Base-by-base conservation (phyloP, 1,140 invertebrate genomes). In the Phthorimaea operculella region DNA sequence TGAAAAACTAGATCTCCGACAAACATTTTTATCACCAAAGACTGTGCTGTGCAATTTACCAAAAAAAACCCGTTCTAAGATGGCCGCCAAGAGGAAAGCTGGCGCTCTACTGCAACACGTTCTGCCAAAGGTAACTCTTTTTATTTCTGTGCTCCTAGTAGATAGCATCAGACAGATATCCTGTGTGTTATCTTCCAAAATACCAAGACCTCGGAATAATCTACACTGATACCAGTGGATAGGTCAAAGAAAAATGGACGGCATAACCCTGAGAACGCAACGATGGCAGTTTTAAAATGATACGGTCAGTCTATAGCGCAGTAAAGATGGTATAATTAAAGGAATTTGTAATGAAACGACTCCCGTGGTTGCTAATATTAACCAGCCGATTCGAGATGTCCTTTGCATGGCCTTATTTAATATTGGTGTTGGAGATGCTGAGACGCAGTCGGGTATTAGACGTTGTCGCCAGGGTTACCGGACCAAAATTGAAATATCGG, bases 41-140 rank as follows among this genome's bases (percentile, higher is more conserved):
- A 83, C 70, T 75, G 75, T 77, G 76, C 63, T 73, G 71, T 74
- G 71, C 60, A 28, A 68, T 59, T 57, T 53, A 67, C 58, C 63
- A 68, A 65, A 72, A 62, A 65, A 72, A 60, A 65, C 55, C 54
- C 62, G 16, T 18, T 57, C 51, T 68, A 81, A 81, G 71, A 87
- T 87, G 85, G 85, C 85, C 54, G 85, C 85, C 53, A 87, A 87
- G 73, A 82, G 85, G 63, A 87, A 87, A 77, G 85, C 85, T 59
- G 85, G 85, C 48, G 85, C 84, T 52, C 68, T 87, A 51, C 83
- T 87, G 51, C 85, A 87, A 77, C 85, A 87, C 67, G 85, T 87
- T 57, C 76, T 87, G 66, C 85, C 85, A 77, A 87, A 86, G 85
- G 85, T 86, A 84, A 82, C 28, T 62, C 62, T 74, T 76, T 66